These are phyloP conservation scores for Cephus spinipes DNA, from an alignment of 2,888 invertebrate species.

Conservation along the genomic window DNA sequence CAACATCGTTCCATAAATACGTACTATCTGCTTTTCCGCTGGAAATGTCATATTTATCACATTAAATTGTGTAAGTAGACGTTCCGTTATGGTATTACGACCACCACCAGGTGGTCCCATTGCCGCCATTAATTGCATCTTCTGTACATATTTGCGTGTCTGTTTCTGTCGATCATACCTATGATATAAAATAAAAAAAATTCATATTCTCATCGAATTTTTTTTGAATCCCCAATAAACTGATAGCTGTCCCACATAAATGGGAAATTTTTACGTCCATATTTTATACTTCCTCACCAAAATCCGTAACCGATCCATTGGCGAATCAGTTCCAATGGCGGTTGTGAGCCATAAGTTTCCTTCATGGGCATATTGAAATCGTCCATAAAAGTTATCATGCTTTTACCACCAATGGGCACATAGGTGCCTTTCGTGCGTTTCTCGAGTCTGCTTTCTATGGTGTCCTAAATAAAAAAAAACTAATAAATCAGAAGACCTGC, in stretches of 20 bases:
- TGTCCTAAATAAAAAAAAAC: slow-evolving; percentile 71
- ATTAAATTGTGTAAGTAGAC: slow-evolving; percentile 83
- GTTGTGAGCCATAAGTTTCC: slow-evolving; percentile 89
- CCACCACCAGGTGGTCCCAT: slow-evolving; percentile 93
- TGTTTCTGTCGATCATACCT: slow-evolving; percentile 83
- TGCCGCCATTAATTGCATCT: slow-evolving; percentile 81
- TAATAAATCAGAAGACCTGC: not conserved
- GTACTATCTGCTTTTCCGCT: slow-evolving; percentile 78
- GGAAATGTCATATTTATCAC: slow-evolving; percentile 86
- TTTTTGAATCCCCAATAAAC: not conserved
- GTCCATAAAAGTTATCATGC: slow-evolving; percentile 88
- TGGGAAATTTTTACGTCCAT: not conserved
- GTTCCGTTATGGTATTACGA: slow-evolving; percentile 81
- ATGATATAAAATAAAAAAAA: not conserved
- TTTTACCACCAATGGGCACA: slow-evolving; percentile 85
- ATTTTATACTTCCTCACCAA: slow-evolving; percentile 69
- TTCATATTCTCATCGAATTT: not conserved
- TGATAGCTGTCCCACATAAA: not conserved
- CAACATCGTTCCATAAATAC: slow-evolving; percentile 89
- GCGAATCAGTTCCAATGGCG: slow-evolving; percentile 85
- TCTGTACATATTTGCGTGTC: slow-evolving; percentile 80
- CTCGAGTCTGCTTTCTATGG: slow-evolving; percentile 87
- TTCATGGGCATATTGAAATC: slow-evolving; percentile 94
- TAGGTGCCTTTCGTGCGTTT: slow-evolving; percentile 88
- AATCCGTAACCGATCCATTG: slow-evolving; percentile 92